Base-by-base conservation (phyloP, 2,797 vertebrate genomes). In the Urocyon cinereoargenteus region DNA sequence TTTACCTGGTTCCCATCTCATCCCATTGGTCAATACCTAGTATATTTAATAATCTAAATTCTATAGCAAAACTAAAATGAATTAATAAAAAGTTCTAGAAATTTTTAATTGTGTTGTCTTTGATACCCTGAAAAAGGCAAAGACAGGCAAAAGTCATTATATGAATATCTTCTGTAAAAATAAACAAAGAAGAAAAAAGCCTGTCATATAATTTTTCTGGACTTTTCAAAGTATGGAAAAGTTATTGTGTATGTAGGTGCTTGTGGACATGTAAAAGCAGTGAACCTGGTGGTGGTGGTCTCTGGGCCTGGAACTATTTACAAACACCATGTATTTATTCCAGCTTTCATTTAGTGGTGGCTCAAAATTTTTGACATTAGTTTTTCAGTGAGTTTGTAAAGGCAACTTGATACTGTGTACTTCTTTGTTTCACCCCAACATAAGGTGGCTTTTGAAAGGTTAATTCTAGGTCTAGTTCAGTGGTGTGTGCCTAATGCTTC, bases 81-180 rank as follows among this genome's bases (percentile, higher is more conserved):
- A 83, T 72, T 34, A 62, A 81, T 75, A 61, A 90, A 94, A 70
- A 34, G 2, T 15, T 57, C 22, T 88, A 86, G 40, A 68, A 68
- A 55, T 78, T 90, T 59, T 91, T 34, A 59, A 34, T 62, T 79
- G 15, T 72, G 15, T 86, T 91, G 7, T 7, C 62, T 77, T 82
- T 81, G 83, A 86, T 36, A n/a, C 4, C n/a, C 66, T 91, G 6
- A 2, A 78, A 68, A 73, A 84, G 7, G 7, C 16, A 51, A 88
- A 94, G 55, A 28, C 18, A 57, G 85, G 9, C 3, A 31, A 66
- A 92, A 61, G 34, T 70, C 22, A 59, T 68, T 15, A 9, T 84
- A 40, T 70, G 26, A 7, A 5, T 88, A 34, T 59, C 86, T 97
- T 49, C 24, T 85, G 31, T 57, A 86, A 96, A 95, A 86, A 53